Base-by-base conservation (phyloP, 2,113 vertebrate species). In the Lasiurus borealis region DNA sequence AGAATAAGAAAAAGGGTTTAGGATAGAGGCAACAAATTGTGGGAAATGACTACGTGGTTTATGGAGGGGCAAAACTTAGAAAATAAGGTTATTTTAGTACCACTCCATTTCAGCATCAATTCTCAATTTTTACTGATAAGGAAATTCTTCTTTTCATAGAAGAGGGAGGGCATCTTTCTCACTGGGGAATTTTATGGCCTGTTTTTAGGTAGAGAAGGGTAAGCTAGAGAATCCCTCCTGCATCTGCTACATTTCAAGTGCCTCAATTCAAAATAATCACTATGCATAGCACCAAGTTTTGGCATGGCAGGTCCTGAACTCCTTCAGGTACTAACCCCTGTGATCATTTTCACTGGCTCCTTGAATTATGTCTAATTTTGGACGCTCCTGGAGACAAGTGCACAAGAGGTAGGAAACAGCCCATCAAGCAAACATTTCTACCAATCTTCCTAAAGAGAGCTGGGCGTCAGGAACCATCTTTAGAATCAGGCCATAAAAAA, bases 361-460 rank as follows among this genome's bases (percentile, higher is more conserved):
- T 75, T 75, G 40, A 71, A 54, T 84, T 69, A 31, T 54, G 6
- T 88, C 62, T 66, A 25, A 40, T 92, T 84, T 19, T 83, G 31
- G 46, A 90, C 72, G 40, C 9, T 48, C 44, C 16, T 85, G 34
- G 40, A 78, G 85, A 85, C 9, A 95, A 52, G 34, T 8, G 1
- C 14, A 71, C 9, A 94, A 36, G 34, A 75, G 44, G 40, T n/a
- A 93, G 44, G 14, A 71, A 90, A 36, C 2, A 88, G 16, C 3
- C 7, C 44, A 76, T 72, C 18, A 36, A 52, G 62, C 19, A n/a
- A 76, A 36, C 16, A 72, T 83, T 78, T 64, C 62, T 34, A 75
- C 69, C 29, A 89, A 18, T 78, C 86, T 73, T 82, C n/a, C 73
- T 40, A 69, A 81, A 93, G 34, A 91, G 6, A 94, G 50, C 3